phyloP scores from a whole-genome alignment of 2,797 vertebrate species.

The Pachyuromys duprasi region DNA sequence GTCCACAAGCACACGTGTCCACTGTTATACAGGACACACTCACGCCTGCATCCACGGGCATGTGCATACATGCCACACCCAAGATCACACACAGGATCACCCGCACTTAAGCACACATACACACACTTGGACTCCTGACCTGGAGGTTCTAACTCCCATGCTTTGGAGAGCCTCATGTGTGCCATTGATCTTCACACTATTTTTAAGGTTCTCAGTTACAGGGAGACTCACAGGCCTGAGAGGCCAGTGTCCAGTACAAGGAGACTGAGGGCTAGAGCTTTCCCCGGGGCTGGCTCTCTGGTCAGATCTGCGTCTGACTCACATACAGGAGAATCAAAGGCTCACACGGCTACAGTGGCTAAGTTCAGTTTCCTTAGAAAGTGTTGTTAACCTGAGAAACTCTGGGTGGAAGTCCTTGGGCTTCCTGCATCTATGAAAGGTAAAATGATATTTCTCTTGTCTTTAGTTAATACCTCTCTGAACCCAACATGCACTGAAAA shows the following conservation, averaged over 20 bases:
- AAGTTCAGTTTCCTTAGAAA: background rate
- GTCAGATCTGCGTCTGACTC: background rate
- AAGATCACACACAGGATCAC: background rate
- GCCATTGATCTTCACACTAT: background rate
- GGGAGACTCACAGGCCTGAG: background rate
- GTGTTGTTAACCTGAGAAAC: background rate
- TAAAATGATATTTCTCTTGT: background rate
- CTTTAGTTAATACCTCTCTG: background rate
- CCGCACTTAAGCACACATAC: background rate
- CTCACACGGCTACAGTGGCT: too few relatives aligned
- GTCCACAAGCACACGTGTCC: background rate
- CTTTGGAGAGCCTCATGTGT: background rate
- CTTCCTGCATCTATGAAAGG: background rate
- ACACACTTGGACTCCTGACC: background rate
- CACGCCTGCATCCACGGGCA: background rate
- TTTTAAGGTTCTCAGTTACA: background rate
- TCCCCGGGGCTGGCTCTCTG: background rate
- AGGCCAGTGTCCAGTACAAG: background rate
- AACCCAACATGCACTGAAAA: background rate
- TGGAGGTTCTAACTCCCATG: background rate
- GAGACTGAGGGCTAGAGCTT: background rate
- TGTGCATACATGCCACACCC: background rate
- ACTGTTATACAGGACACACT: too few relatives aligned
- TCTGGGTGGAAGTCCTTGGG: background rate
- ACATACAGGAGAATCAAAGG: background rate